Base-by-base conservation (phyloP, 35 echinoderm and acorn worm genomes). In the Ophiothrix spiculata region DNA sequence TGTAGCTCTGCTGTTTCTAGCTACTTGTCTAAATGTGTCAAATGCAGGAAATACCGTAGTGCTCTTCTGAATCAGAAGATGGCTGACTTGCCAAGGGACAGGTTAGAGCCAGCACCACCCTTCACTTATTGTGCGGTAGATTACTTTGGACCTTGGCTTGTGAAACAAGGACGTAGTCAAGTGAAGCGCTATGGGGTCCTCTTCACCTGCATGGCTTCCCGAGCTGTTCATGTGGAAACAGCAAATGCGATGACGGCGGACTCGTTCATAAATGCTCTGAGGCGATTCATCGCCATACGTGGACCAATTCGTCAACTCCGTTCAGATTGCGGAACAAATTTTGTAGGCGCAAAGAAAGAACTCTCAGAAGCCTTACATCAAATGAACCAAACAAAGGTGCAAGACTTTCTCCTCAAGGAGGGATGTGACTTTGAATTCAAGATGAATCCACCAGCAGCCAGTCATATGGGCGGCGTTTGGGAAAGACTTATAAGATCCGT, bases 101-200 rank as follows among this genome's bases (percentile, higher is more conserved):
- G 89, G 40, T 8, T 87, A 25, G 35, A 83, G 38, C 74, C 90
- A 11, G 19, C 84, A 15, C 64, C 84, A 17, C 90, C 90, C 3
- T 92, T 96, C 64, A 85, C 86, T 21, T 89, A 92, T 40, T 91
- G 89, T 46, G 93, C 80, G 40, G 85, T 95, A 31, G 93, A 95
- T 56, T 91, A 60, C 37, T 95, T 95, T 79, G 93, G 93, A 33
- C 89, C 85, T 21, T 95, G 86, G 35, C 49, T 76, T 21, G 63
- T 91, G 0, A 87, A 83, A 69, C 84, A 95, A 49, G 39, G 80
- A 39, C 15, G 85, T 37, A 91, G 83, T n/a, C 29, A 88, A 39
- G 69, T 90, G n/a, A 95, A 95, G 37, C 37, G 93, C 4, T 95
- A 91, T 83, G 93, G 93, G 31, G 84, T 86, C 2, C 40, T 95